phyloP scores from a whole-genome alignment of 37 sponge, comb jelly and placozoan genomes.

The Diacarnus erythraeanus region DNA sequence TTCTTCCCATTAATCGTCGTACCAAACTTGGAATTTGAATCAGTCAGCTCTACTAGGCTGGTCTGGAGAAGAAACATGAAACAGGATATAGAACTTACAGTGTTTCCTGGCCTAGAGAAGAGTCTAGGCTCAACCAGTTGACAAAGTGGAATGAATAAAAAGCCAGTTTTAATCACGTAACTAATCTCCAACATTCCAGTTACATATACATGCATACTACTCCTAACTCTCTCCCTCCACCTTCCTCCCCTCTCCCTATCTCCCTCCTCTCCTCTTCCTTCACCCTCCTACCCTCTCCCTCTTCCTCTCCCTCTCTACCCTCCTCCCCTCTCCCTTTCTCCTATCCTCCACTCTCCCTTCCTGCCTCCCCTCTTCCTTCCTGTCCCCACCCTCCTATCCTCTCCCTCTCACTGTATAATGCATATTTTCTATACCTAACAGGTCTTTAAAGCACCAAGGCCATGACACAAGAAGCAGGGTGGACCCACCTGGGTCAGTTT shows the following conservation, averaged over 20 bases:
- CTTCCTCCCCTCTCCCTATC: neutral
- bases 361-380: neutral
- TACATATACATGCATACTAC: neutral
- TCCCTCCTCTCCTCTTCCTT: neutral
- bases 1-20: conserved; percentile 19
- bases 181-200: neutral
- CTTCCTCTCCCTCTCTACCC: neutral
- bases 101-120: too few species aligned
- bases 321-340: neutral
- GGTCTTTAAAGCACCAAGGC: neutral
- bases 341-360: neutral
- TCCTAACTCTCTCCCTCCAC: neutral
- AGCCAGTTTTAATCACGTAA: too few species aligned
- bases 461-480: too few species aligned
- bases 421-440: neutral
- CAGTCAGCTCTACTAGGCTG: conserved; percentile 30
- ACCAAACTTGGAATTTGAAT: conserved; percentile 62
- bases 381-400: neutral
- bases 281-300: neutral
- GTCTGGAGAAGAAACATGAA: too few species aligned
- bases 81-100: too few species aligned
- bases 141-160: too few species aligned
- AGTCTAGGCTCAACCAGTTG: too few species aligned
- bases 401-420: neutral
- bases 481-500: too few species aligned